Evolutionary conservation across 2,797 vertebrate species (phyloP).

Genomic region (Phoxinus dragarum): DNA sequence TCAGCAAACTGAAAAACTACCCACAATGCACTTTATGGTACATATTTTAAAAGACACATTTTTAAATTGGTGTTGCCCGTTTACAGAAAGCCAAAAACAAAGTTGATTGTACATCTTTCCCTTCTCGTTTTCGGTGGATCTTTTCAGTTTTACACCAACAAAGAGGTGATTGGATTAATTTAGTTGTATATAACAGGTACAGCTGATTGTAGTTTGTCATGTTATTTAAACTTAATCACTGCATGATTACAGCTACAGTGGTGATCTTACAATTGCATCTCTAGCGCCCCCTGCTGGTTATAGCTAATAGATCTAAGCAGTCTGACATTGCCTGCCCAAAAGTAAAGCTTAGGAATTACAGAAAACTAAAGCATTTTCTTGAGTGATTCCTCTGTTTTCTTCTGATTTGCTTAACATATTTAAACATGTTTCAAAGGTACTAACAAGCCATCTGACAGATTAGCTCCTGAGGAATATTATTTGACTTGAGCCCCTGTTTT

Average conservation of each 20-base stretch:
- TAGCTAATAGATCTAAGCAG: not conserved
- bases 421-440: not conserved
- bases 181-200: not conserved
- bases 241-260: not conserved
- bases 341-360: not conserved
- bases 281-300: constrained; percentile 51
- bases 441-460: not conserved
- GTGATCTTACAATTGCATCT: constrained; percentile 3
- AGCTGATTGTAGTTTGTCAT: not conserved
- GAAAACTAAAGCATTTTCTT: not conserved
- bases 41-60: not conserved
- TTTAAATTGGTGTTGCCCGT: not conserved
- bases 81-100: not conserved
- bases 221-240: not conserved
- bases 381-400: not conserved
- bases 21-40: constrained; percentile 7
- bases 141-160: not conserved
- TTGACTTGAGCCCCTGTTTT: not conserved
- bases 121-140: not conserved
- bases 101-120: not conserved
- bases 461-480: not conserved
- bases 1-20: not conserved
- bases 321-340: not conserved
- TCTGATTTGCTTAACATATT: not conserved
- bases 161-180: not conserved